Evolutionary conservation across 1,140 invertebrate genomes (phyloP), one percentile per base, ranked within the genome.

Genomic region (Agrilus planipennis): DNA sequence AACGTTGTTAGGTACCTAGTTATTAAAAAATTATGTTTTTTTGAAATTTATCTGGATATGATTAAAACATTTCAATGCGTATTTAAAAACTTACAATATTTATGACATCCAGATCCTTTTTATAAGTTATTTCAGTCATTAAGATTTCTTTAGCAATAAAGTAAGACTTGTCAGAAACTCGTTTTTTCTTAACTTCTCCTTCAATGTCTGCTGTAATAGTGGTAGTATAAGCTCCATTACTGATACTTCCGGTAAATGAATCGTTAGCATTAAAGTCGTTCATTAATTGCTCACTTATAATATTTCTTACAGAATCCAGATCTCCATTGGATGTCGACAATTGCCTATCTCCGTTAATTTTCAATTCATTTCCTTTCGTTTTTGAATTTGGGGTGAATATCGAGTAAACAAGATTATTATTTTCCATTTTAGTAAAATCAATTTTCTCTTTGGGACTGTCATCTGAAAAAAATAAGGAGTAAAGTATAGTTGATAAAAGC

Each of bases 61-160:
- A 27, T 27, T 27, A 43, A 20, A 22, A 27, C 22, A 32, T 18
- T n/a, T n/a, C n/a, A n/a, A n/a, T n/a, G n/a, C n/a, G n/a, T n/a
- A n/a, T n/a, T 21, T 30, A 27, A 52, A 17, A 31, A 54, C 76
- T 70, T 67, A 89, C 84, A 51, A 80, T 69, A 60, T 87, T 89
- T 40, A 96, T 75, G 25, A 95, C 82, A 63, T 94, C 89, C 45
- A 97, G 65, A 61, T 96, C 90, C 53, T 92, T 89, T 55, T 89
- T 90, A 62, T 93, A 97, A 0, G 91, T 95, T 45, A 91, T 67
- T 60, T 96, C 92, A 1, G 90, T 95, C 86, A 93, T 93, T 4
- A 95, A 68, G 36, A 97, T 64, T 66, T 97, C 91, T 63, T 94
- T 94, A 27, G 87, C 82, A 50, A 96, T 84, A 57, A 84, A 95